Conservation (phyloP, 2,113 vertebrate species). For the Grammomys surdaster region DNA sequence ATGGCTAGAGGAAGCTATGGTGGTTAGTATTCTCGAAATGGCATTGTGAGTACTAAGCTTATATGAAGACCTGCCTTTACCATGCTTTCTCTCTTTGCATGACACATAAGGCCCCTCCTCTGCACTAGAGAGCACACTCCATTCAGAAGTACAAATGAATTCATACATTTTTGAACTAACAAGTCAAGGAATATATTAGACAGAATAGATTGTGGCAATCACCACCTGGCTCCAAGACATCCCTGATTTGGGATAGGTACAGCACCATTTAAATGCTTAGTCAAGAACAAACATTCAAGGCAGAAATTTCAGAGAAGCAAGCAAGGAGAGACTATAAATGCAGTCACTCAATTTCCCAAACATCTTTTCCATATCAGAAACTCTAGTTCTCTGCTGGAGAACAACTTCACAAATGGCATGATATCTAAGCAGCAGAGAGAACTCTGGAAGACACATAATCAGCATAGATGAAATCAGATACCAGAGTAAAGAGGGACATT, state of each 20-base stretch:
- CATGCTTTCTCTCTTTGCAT: not conserved
- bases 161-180: not conserved
- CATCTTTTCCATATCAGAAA: constrained; percentile 28
- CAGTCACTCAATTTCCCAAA: not conserved
- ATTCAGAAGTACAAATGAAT: not conserved
- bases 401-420: not conserved
- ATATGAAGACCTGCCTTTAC: not conserved
- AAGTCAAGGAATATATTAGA: not conserved
- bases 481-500: not conserved
- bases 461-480: not conserved
- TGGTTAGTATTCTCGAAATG: no score
- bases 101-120: not conserved
- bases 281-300: not conserved
- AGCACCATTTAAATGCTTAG: not conserved
- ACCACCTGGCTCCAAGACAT: not conserved
- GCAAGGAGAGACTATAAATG: not conserved
- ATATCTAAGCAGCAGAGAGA: not conserved
- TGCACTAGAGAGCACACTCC: not conserved
- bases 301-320: not conserved
- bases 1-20: accelerated
- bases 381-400: not conserved
- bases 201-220: not conserved
- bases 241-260: not conserved
- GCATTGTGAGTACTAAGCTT: not conserved
- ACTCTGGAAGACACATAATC: constrained; percentile 2